Base-by-base conservation (phyloP, 92 coral and sea anemone species). In the Pocillopora grandis region DNA sequence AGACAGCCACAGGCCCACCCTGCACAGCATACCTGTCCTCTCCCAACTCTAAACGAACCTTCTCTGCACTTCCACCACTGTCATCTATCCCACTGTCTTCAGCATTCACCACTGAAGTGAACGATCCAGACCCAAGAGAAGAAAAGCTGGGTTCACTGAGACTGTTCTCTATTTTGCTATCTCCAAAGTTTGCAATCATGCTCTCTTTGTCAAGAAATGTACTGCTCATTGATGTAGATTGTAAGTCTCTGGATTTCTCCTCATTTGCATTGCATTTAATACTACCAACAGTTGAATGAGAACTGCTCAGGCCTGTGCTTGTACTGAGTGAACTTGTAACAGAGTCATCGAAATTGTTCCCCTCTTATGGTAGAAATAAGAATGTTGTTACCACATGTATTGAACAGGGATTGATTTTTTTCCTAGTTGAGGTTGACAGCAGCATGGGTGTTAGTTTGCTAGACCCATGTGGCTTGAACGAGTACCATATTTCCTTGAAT, bases 21-120 rank as follows among this genome's bases (percentile, higher is more conserved):
- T 1, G 48, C 20, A 10, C 62, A 37, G 9, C 71, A 21, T 10
- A 2, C 10, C 31, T 52, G n/a, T 82, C 72, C 49, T 82, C 73
- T 42, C 31, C 79, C 5, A 73, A 63, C 79, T 73, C 86, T 73
- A 82, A 62, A 12, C 85, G 76, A 61, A 80, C 80, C 67, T 80
- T 82, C 20, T 89, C 92, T 37, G 77, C 7, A n/a, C 89, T 88
- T 8, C 80, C 78, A 65, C 89, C 77, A 21, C 87, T 71, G 65
- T 79, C 91, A 37, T 79, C 89, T 4, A 91, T 91, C 11, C 94
- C 94, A 23, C 94, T 91, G 71, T 91, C 94, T 52, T 88, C 94
- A 0, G 85, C 74, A 73, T 69, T 76, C 1, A 75, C 60, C 49
- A 17, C 78, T 18, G 75, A 62, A 63, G 77, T 84, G 55, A 65